phyloP scores from a whole-genome alignment of 2,888 invertebrate species.

The Polydrusus cervinus region DNA sequence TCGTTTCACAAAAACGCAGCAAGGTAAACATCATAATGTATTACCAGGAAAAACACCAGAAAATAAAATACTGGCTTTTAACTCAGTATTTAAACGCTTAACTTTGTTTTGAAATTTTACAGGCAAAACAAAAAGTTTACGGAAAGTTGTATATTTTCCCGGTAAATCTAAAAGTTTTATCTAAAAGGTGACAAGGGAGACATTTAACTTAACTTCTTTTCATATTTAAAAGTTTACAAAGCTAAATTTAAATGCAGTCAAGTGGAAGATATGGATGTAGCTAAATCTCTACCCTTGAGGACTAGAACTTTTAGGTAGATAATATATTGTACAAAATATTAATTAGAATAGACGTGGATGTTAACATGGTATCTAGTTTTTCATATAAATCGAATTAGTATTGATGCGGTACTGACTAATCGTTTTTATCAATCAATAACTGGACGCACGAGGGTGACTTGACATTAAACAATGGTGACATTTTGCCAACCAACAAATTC shows the following conservation, averaged over 20 bases:
- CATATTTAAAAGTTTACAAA: constrained; percentile 46
- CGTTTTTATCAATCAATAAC: too few relatives aligned
- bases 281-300: constrained; percentile 14
- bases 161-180: constrained; percentile 39
- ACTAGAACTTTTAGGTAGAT: constrained; percentile 4
- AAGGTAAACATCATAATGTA: too few relatives aligned
- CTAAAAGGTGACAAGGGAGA: constrained; percentile 42
- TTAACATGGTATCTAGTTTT: too few relatives aligned
- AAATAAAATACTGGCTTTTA: constrained; percentile 1
- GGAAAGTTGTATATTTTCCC: constrained; percentile 32
- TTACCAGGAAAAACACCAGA: background rate
- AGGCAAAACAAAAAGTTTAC: constrained; percentile 18
- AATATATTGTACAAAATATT: background rate
- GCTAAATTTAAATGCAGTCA: constrained; percentile 30
- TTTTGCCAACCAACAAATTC: too few relatives aligned
- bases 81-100: background rate
- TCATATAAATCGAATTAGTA: too few relatives aligned
- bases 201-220: constrained; percentile 40
- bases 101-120: constrained; percentile 10
- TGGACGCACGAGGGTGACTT: too few relatives aligned
- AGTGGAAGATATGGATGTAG: constrained; percentile 31
- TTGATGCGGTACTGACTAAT: too few relatives aligned
- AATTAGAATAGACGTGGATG: background rate
- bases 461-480: too few relatives aligned
- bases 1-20: too few relatives aligned